These are phyloP conservation scores for Sitta europaea DNA, from an alignment of 2,113 vertebrate species.

Conservation along the genomic window DNA sequence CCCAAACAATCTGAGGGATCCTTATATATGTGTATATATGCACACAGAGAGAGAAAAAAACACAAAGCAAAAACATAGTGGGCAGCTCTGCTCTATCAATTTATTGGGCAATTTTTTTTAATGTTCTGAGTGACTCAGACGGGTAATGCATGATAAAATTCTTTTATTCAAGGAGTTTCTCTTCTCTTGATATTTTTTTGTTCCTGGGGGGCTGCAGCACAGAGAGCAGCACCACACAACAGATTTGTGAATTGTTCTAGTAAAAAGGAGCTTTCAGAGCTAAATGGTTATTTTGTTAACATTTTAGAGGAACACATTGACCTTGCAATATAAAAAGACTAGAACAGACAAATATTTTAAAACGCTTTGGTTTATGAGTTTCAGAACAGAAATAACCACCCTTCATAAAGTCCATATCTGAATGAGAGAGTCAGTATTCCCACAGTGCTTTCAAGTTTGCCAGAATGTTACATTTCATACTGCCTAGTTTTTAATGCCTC, in stretches of 20 bases:
- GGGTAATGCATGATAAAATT: not conserved
- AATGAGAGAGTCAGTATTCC: not conserved
- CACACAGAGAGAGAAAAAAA: fast-evolving
- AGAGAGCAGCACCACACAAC: not conserved
- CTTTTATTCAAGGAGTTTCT: not conserved
- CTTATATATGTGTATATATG: not conserved
- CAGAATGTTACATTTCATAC: not conserved
- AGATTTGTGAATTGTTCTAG: not conserved
- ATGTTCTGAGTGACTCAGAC: not conserved
- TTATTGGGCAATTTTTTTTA: not conserved
- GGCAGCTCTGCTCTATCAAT: not conserved
- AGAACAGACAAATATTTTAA: not conserved
- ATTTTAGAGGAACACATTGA: not conserved
- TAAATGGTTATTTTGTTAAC: not conserved
- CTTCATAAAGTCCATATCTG: not conserved
- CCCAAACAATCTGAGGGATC: not conserved
- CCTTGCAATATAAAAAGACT: not conserved
- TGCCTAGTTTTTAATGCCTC: not conserved
- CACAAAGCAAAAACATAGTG: not conserved
- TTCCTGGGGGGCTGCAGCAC: not conserved
- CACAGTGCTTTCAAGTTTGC: not conserved
- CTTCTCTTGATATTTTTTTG: not conserved
- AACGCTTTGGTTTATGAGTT: not conserved
- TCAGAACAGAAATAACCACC: not conserved
- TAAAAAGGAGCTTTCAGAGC: not conserved